Percentiles rank a stretch among this genome's conserved stretches.
Evolutionary conservation across 2,113 vertebrate genomes (phyloP).

Genomic region (Genyomyrus donnyi): DNA sequence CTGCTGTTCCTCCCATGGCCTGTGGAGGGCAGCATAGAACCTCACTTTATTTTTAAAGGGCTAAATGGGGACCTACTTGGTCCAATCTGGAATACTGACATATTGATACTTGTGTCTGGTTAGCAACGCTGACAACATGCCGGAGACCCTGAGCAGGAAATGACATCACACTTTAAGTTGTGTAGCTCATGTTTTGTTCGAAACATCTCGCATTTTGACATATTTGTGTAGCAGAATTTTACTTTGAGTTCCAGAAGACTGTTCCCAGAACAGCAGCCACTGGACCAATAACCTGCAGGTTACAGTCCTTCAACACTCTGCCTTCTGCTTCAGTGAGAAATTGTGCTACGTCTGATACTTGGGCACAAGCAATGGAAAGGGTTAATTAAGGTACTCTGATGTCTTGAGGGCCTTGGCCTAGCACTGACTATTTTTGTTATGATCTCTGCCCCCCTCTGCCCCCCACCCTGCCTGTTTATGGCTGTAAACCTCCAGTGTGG

Average conservation of each 20-base stretch:
- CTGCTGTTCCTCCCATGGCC: neutral
- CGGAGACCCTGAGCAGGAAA: neutral
- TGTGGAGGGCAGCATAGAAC: conserved; percentile 8
- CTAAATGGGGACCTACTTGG: no score
- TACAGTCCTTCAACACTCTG: neutral
- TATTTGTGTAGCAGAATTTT: neutral
- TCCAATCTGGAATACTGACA: neutral
- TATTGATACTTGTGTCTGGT: neutral
- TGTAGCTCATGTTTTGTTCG: neutral
- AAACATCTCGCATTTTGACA: neutral
- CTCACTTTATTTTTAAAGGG: neutral
- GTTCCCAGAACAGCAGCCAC: neutral
- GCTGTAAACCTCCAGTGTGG: neutral
- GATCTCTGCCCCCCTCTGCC: neutral
- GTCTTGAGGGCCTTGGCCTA: neutral
- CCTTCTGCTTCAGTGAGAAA: neutral
- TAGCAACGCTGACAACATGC: neutral
- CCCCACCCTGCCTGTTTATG: neutral
- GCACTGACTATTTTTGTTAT: neutral
- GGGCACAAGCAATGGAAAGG: neutral
- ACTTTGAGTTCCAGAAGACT: neutral
- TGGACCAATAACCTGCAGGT: neutral
- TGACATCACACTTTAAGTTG: neutral
- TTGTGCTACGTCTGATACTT: neutral
- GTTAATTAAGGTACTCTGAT: neutral